Base-by-base conservation (phyloP, 1,140 invertebrate species). In the Trichonephila inaurata region DNA sequence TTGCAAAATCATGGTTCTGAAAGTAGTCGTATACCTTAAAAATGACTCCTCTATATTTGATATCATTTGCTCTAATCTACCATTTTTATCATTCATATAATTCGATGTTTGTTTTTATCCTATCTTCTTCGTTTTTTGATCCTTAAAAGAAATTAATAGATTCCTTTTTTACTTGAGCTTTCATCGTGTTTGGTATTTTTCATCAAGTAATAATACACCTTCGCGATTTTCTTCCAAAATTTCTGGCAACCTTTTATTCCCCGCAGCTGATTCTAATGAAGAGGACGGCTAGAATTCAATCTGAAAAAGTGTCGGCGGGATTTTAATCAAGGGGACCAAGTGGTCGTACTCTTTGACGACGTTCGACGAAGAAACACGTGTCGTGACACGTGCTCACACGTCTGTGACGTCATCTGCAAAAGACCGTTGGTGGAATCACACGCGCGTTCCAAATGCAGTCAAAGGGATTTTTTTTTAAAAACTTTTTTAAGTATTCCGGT, bases 311-410 rank as follows among this genome's bases (percentile, higher is more conserved):
- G 88, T 89, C 64, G 62, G 88, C 88, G n/a, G 88, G 66, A n/a
- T 89, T 89, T 89, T 89, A 89, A 89, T 89, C 62, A 89, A 21
- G 64, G 66, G 51, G 51, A 44, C 58, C 88, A 77, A 77, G 85
- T 87, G 85, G 51, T 28, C 85, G n/a, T 66, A 33, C 88, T 77
- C 64, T 61, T 62, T 28, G 60, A 24, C 24, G n/a, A 28, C 66
- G 66, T 58, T 60, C 24, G 44, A 33, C 44, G 88, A 60, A 24
- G 69, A 77, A 69, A 77, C 88, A 66, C 66, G 88, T 89, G 64
- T 72, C 66, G n/a, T 10, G 66, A 24, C 88, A 89, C 88, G 88
- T 89, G 88, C 19, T 58, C 28, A 8, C 83, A 18, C 83, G 44
- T 51, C 66, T 28, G 24, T 89, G 88, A 89, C 88, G 88, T 89